Conservation (phyloP, 2,113 vertebrate species). For the Cottus gobio region DNA sequence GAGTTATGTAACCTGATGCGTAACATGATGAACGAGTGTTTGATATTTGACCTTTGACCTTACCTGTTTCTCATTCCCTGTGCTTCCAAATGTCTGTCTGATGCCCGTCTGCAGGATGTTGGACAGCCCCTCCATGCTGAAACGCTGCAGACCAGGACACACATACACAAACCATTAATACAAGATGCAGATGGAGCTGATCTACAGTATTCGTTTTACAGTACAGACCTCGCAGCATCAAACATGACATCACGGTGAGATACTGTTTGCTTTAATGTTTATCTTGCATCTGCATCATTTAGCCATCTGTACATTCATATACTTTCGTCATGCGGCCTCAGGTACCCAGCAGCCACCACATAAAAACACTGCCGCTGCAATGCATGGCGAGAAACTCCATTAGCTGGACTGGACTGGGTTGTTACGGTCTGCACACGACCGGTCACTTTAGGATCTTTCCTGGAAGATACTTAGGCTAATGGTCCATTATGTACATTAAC, state of each 20-base stretch:
- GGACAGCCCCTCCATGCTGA: slow-evolving; percentile 99
- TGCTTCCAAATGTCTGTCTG: slow-evolving; percentile 95
- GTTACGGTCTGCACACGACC: slow-evolving; percentile 36
- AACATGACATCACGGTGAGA: neutral
- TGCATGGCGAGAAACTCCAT: slow-evolving; percentile 56
- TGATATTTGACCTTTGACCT: neutral
- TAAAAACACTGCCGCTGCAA: slow-evolving; percentile 21
- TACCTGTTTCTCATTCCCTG: slow-evolving; percentile 94
- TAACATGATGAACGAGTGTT: neutral
- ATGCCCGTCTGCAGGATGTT: slow-evolving; percentile 96
- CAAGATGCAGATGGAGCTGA: neutral
- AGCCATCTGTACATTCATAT: neutral
- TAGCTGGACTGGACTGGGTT: slow-evolving; percentile 49
- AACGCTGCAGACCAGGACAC: slow-evolving; percentile 84
- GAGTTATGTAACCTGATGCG: neutral
- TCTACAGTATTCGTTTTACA: neutral
- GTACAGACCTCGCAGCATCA: neutral
- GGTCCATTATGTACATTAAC: slow-evolving; percentile 76
- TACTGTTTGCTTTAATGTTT: neutral
- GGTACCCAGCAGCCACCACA: neutral
- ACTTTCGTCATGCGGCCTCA: slow-evolving; percentile 13
- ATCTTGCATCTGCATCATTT: slow-evolving; percentile 5
- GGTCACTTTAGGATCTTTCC: slow-evolving; percentile 65
- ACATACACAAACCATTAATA: neutral
- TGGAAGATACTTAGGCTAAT: slow-evolving; percentile 79